These are phyloP conservation scores for Helicoverpa armigera DNA, from an alignment of 1,140 invertebrate genomes.

Conservation along the genomic window DNA sequence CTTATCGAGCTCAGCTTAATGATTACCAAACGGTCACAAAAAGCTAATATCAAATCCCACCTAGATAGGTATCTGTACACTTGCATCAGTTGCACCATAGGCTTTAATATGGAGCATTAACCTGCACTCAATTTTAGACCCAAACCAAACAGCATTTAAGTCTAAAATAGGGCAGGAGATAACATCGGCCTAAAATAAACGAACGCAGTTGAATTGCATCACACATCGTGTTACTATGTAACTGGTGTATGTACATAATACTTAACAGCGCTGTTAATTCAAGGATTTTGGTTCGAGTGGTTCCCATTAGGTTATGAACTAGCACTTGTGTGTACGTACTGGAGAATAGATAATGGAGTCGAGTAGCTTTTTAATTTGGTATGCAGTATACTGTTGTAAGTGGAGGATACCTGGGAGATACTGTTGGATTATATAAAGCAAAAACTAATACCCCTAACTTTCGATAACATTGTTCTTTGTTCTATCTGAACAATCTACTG, in stretches of 20 bases:
- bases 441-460: too few species aligned
- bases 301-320: slow-evolving; percentile 27
- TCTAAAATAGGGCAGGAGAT: slow-evolving; percentile 24
- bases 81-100: background rate
- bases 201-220: slow-evolving; percentile 47
- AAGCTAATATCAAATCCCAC: slow-evolving; percentile 29
- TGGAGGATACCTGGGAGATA: too few species aligned
- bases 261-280: slow-evolving; percentile 40
- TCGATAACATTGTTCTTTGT: too few species aligned
- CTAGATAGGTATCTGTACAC: slow-evolving; percentile 22
- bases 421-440: too few species aligned
- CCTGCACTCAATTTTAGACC: slow-evolving; percentile 3
- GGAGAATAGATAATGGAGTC: slow-evolving; percentile 8
- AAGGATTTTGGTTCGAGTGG: slow-evolving; percentile 46
- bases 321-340: slow-evolving; percentile 21
- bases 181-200: slow-evolving; percentile 46
- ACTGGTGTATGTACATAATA: slow-evolving; percentile 50
- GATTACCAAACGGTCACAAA: slow-evolving; percentile 28
- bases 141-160: background rate
- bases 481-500: too few species aligned
- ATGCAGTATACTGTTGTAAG: background rate
- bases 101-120: slow-evolving; percentile 6
- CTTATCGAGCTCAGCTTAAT: slow-evolving; percentile 24
- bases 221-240: slow-evolving; percentile 50
- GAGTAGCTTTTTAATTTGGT: background rate